Percentiles rank a stretch among this genome's conserved stretches.
Evolutionary conservation across 2,888 invertebrate genomes (phyloP).

Genomic region (Ephialtes manifestator): DNA sequence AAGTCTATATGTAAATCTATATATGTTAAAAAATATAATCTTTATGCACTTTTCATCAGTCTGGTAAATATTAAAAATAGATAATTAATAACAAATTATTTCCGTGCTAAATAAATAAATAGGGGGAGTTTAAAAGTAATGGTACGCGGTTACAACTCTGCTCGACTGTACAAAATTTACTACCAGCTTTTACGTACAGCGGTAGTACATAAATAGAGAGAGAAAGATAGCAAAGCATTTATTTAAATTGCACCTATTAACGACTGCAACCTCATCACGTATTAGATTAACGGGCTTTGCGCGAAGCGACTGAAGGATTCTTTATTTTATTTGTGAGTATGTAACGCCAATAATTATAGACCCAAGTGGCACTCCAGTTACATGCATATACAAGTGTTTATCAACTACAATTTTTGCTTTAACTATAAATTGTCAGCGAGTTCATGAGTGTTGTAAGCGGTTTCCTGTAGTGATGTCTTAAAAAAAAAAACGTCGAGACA

Average conservation of each 20-base stretch:
- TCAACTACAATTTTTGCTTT: neutral
- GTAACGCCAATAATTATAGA: slow-evolving; percentile 21
- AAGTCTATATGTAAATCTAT: too few species aligned
- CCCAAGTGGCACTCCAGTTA: neutral
- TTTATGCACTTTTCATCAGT: too few species aligned
- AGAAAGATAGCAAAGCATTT: slow-evolving; percentile 2
- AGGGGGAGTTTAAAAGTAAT: too few species aligned
- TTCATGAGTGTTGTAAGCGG: neutral
- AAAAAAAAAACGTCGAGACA: too few species aligned
- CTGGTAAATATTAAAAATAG: too few species aligned
- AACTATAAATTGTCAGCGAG: neutral
- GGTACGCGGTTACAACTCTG: too few species aligned
- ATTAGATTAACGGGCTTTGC: slow-evolving; percentile 18
- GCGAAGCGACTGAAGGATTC: neutral
- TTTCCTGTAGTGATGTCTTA: too few species aligned
- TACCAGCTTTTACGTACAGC: neutral
- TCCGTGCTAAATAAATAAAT: too few species aligned
- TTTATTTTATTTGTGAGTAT: neutral
- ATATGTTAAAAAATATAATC: too few species aligned
- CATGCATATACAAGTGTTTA: slow-evolving; percentile 16
- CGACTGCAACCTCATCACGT: slow-evolving; percentile 17
- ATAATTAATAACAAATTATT: too few species aligned
- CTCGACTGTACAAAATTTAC: too few species aligned
- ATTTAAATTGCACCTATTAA: slow-evolving; percentile 31
- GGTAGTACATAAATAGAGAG: slow-evolving; percentile 1